Percentiles rank a stretch among this genome's conserved stretches.
Conservation (phyloP, 2,888 invertebrate species). For the Macrophya alboannulata region DNA sequence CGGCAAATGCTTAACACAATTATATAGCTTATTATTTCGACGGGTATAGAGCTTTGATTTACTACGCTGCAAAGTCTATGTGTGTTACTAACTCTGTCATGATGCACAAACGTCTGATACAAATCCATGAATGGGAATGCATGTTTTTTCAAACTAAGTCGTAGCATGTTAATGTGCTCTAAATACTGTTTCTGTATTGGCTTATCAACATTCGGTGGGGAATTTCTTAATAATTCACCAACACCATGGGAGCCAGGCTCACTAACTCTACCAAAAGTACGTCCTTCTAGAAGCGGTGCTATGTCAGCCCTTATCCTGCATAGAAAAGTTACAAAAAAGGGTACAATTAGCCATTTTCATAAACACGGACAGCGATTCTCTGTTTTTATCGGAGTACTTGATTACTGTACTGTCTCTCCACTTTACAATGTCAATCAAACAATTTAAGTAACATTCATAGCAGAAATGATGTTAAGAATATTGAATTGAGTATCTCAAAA, state of each 20-base stretch:
- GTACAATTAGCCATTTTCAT: neutral
- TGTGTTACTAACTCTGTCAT: slow-evolving; percentile 20
- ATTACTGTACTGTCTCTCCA: neutral
- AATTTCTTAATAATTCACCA: slow-evolving; percentile 56
- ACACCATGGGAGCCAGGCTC: slow-evolving; percentile 43
- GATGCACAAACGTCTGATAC: slow-evolving; percentile 59
- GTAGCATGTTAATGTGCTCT: slow-evolving; percentile 62
- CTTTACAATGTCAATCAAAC: neutral
- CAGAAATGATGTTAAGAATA: neutral
- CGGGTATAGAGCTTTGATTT: neutral
- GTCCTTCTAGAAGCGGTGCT: slow-evolving; percentile 13
- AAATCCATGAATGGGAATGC: slow-evolving; percentile 61
- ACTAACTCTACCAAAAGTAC: slow-evolving; percentile 49
- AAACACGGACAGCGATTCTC: neutral
- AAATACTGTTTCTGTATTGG: slow-evolving; percentile 59
- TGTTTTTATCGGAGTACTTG: neutral
- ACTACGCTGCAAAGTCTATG: neutral
- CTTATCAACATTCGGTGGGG: slow-evolving; percentile 46
- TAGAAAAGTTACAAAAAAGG: neutral
- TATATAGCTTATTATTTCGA: neutral
- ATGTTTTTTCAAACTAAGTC: slow-evolving; percentile 63
- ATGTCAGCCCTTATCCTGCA: slow-evolving; percentile 59
- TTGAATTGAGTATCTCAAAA: neutral
- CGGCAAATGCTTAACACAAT: neutral
- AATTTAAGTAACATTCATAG: neutral